Base-by-base conservation (phyloP, 2,113 vertebrate genomes). In the Gnathonemus longibarbis region DNA sequence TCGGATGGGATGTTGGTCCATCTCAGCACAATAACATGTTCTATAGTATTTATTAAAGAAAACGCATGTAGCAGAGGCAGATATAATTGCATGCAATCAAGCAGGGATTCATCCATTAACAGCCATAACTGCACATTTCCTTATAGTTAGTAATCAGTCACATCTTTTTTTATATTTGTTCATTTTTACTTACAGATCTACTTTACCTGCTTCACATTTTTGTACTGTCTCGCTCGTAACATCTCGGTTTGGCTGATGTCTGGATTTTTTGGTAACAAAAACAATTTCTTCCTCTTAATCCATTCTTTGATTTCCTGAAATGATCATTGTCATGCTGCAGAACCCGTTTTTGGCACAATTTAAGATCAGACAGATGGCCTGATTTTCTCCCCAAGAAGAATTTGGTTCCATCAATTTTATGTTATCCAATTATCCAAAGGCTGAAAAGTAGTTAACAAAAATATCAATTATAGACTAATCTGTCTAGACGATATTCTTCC, bases 361-460 rank as follows among this genome's bases (percentile, higher is more conserved):
- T 70, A 70, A 70, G n/a, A 70, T 31, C 62, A 70, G 62, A 70
- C 62, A 70, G 83, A 96, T 89, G 19, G 53, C 92, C 13, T 94
- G 96, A 88, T 35, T 77, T 95, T 92, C 87, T 92, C 89, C 2
- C 90, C 93, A 86, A 96, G 92, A 93, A 93, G 93, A 90, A 94
- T 95, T 6, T 92, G 93, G 24, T 95, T 95, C 89, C 35, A 42
- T 80, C 74, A 42, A 19, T 80, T 80, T 42, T 80, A 15, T 11
- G 74, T 42, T 42, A 42, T 91, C 95, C 96, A 96, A 58, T 89
- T 89, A 46, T 95, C 48, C 15, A 96, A 95, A 80, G 95, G 90
- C 96, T 96, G 39, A 80, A 80, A 80, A 80, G 74, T 42, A 80
- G 74, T 42, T 80, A 80, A 80, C 74, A 80, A 80, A 80, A 80